Base-by-base conservation (phyloP, 2,113 vertebrate species). In the Notarius quadriscutis region DNA sequence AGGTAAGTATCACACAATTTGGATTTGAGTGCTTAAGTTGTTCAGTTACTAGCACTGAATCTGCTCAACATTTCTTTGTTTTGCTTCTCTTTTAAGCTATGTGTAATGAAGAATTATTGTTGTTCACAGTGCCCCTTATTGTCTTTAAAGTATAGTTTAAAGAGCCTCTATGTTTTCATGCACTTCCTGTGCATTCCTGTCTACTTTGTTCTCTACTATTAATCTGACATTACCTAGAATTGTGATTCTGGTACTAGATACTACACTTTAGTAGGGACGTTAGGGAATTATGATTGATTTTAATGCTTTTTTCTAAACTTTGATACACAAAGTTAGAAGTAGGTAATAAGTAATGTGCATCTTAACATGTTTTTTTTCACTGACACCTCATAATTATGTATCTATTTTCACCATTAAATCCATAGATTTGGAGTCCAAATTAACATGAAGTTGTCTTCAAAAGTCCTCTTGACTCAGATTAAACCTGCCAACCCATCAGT, bases 241-340 rank as follows among this genome's bases (percentile, higher is more conserved):
- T 80, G n/a, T 55, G 27, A 48, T 82, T 74, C 48, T 83, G 77
- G 53, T n/a, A n/a, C 18, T 55, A 51, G 34, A 55, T 81, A 78
- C 57, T 48, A 53, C 22, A 55, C 50, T 57, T 60, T 62, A 84
- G 27, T 71, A 30, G 58, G 18, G 48, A 81, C 22, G 71, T 75
- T 55, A 79, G 69, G 1, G 20, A 63, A 84, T 30, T 74, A 4
- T 53, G 57, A 84, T 79, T 51, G 7, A 50, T 84, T 90, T 79
- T 84, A 81, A 51, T 84, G 89, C 84, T 51, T 74, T 88, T 63
- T 15, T 51, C 48, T 62, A 50, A 62, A 63, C 18, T 63, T 63
- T n/a, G 20, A 63, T 20, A 12, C 79, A 60, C 79, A 51, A 77
- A 25, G 20, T 77, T 50, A 25, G 20, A n/a, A 55, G n/a, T 60